phyloP scores from a whole-genome alignment of 2,888 invertebrate species.

The Drosophila eohydei region DNA sequence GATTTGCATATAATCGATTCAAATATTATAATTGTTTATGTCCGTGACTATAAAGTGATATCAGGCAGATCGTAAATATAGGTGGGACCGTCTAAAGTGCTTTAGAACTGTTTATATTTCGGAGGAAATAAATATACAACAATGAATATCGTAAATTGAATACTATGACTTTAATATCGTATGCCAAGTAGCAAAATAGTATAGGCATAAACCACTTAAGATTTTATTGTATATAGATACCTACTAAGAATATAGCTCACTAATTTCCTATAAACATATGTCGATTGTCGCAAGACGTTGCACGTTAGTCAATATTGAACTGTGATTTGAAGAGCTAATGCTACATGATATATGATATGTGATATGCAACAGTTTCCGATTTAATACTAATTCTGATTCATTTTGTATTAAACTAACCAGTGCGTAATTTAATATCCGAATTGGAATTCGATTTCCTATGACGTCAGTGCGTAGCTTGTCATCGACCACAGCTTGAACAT shows the following conservation, averaged over 20 bases:
- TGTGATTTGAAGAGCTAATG: not conserved
- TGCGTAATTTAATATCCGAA: conserved; percentile 40
- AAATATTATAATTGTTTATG: conserved; percentile 39
- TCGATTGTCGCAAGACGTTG: not conserved
- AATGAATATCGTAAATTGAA: conserved; percentile 18
- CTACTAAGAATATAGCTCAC: too few species aligned
- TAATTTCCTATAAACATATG: not conserved
- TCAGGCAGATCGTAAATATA: conserved; percentile 1
- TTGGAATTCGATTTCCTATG: conserved; percentile 16
- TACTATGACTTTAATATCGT: not conserved
- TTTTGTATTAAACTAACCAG: conserved; percentile 14
- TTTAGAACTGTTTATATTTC: not conserved
- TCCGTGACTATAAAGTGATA: conserved; percentile 53
- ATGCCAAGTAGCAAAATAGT: not conserved
- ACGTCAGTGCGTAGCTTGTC: conserved; percentile 35
- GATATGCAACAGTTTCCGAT: conserved; percentile 16
- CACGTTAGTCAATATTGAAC: not conserved
- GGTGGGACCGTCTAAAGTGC: conserved; percentile 4
- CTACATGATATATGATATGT: conserved; percentile 10
- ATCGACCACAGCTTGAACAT: conserved; percentile 4
- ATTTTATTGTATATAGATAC: not conserved
- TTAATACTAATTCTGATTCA: conserved; percentile 30
- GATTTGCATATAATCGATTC: conserved; percentile 47
- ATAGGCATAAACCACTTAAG: not conserved
- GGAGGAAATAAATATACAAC: not conserved